A percentile compares a stretch with the other conserved stretches of the same genome.
Evolutionary conservation across 2,888 invertebrate species (phyloP).

Genomic region (Tachina lurida): DNA sequence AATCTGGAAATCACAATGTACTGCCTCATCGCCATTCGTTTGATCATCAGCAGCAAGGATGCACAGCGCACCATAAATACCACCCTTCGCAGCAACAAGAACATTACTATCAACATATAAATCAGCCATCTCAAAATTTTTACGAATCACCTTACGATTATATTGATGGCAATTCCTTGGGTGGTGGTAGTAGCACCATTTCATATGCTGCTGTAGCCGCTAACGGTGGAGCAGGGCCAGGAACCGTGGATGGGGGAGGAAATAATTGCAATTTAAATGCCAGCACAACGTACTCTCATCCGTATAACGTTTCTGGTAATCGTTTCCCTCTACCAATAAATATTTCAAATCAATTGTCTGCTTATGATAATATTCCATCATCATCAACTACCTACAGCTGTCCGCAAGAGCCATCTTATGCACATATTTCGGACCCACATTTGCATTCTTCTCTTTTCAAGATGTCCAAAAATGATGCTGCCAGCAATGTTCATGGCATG

Average conservation of each 20-base stretch:
- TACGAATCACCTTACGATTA: constrained; percentile 82
- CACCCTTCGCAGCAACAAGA: constrained; percentile 41
- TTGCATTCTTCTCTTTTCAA: constrained; percentile 76
- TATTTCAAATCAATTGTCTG: constrained; percentile 80
- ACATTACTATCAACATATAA: constrained; percentile 64
- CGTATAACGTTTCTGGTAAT: constrained; percentile 82
- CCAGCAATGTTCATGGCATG: constrained; percentile 16
- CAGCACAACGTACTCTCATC: constrained; percentile 75
- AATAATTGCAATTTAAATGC: constrained; percentile 56
- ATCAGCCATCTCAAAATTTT: constrained; percentile 74
- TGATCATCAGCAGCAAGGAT: constrained; percentile 81
- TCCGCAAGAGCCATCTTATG: constrained; percentile 72
- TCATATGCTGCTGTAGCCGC: constrained; percentile 79
- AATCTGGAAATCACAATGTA: constrained; percentile 73
- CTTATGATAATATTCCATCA: constrained; percentile 72
- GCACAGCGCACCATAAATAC: constrained; percentile 72
- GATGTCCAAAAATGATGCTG: constrained; percentile 35
- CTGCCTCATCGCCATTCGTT: constrained; percentile 82
- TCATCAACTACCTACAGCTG: constrained; percentile 49
- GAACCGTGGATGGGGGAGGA: neutral
- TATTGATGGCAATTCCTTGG: constrained; percentile 79
- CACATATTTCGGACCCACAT: constrained; percentile 72
- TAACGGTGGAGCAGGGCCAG: constrained; percentile 54
- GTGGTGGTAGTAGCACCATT: constrained; percentile 74
- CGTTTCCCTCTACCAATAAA: constrained; percentile 82